Conservation (phyloP, 92 coral and sea anemone species). For the Phenganax marumi region DNA sequence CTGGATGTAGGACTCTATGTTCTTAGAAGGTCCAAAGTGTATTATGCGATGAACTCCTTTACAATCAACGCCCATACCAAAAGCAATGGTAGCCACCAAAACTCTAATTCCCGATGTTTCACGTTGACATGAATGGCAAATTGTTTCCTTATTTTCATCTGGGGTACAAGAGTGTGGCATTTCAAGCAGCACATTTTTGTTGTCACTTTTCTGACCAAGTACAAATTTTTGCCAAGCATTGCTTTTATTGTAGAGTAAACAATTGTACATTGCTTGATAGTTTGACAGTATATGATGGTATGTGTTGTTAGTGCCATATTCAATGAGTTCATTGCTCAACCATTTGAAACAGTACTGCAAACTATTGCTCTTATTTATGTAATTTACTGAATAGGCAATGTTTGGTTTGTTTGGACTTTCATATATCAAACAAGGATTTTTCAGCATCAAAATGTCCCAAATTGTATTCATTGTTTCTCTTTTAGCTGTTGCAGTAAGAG, state of each 20-base stretch:
- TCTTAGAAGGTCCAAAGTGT: too few relatives aligned
- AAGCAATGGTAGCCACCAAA: background rate
- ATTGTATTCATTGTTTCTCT: conserved; percentile 44
- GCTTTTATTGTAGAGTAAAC: conserved; percentile 56
- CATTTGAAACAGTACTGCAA: conserved; percentile 55
- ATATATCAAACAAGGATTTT: conserved; percentile 52
- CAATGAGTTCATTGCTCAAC: conserved; percentile 55
- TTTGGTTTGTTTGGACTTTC: conserved; percentile 63
- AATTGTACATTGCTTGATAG: conserved; percentile 61
- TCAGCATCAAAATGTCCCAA: conserved; percentile 54
- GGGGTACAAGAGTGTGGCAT: conserved; percentile 72
- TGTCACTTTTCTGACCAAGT: conserved; percentile 30
- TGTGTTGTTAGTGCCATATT: conserved; percentile 27
- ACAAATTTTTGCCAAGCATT: conserved; percentile 49
- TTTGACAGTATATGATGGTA: conserved; percentile 69
- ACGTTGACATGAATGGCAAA: background rate
- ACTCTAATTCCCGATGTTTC: conserved; percentile 2
- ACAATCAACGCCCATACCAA: background rate
- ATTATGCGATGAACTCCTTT: too few relatives aligned
- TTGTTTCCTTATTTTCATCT: conserved; percentile 39
- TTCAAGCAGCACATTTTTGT: conserved; percentile 47
- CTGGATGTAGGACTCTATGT: background rate
- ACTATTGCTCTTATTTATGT: conserved; percentile 48
- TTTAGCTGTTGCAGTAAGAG: conserved; percentile 65
- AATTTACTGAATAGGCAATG: conserved; percentile 56